These are phyloP conservation scores for Lasioglossum malachurum DNA, from an alignment of 2,888 invertebrate genomes.

Conservation along the genomic window DNA sequence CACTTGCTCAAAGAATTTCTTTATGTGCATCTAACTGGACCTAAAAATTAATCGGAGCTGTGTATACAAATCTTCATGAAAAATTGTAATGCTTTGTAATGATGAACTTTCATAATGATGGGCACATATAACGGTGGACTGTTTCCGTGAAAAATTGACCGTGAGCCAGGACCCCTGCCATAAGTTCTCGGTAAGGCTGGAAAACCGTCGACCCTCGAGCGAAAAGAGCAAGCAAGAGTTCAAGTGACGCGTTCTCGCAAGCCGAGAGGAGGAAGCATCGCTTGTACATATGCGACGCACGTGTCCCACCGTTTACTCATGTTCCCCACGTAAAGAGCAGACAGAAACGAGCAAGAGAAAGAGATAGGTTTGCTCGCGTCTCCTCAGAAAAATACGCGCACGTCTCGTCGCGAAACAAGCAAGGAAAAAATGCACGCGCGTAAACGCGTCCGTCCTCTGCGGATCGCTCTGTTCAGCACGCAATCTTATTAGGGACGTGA, in stretches of 20 bases:
- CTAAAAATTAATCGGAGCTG: too few species aligned
- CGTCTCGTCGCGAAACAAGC: background rate
- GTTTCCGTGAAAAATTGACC: background rate
- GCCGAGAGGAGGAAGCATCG: conserved; percentile 2
- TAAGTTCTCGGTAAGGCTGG: background rate
- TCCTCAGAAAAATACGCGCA: conserved; percentile 32
- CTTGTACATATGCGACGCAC: conserved; percentile 60
- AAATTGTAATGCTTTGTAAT: too few species aligned
- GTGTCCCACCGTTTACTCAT: conserved; percentile 61
- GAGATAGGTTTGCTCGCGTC: conserved; percentile 20
- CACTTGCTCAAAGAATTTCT: too few species aligned
- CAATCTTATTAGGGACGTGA: conserved; percentile 65
- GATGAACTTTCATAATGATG: too few species aligned
- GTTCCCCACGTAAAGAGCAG: conserved; percentile 48
- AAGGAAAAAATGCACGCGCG: conserved; percentile 35
- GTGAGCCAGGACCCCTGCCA: background rate
- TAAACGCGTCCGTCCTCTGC: conserved; percentile 45
- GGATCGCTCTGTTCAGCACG: conserved; percentile 50
- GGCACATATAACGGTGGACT: background rate
- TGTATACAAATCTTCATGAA: too few species aligned
- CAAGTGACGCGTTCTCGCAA: background rate
- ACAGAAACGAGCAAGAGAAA: conserved; percentile 6
- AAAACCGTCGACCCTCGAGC: background rate
- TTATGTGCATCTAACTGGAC: too few species aligned
- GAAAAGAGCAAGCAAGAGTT: conserved; percentile 15